Evolutionary conservation across 1,140 invertebrate genomes (phyloP).

Genomic region (Drosophila nikananu): DNA sequence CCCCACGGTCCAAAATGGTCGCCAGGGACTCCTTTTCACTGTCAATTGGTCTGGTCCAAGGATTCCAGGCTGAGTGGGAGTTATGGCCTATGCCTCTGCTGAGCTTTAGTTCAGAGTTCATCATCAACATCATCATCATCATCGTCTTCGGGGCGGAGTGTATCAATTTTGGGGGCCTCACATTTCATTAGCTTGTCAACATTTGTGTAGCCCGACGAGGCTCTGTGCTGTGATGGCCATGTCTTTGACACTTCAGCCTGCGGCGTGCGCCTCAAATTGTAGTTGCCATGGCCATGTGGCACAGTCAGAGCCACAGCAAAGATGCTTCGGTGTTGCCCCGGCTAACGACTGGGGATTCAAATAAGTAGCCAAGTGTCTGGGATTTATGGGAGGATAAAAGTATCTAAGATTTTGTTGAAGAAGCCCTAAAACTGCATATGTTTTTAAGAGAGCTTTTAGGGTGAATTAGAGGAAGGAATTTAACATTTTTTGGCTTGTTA

Average conservation of each 20-base stretch:
- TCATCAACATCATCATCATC: slow-evolving; percentile 32
- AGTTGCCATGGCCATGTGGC: slow-evolving; percentile 66
- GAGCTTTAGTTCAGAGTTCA: slow-evolving; percentile 17
- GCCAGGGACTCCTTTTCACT: slow-evolving; percentile 55
- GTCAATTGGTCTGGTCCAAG: slow-evolving; percentile 45
- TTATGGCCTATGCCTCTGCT: background rate
- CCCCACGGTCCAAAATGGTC: slow-evolving; percentile 20
- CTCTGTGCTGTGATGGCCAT: slow-evolving; percentile 53
- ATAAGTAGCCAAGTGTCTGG: slow-evolving; percentile 11
- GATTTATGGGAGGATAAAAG: background rate
- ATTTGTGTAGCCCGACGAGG: slow-evolving; percentile 66
- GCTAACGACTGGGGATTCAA: background rate
- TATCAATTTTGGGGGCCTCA: slow-evolving; percentile 78
- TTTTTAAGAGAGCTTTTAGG: background rate
- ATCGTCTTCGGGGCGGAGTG: slow-evolving; percentile 46
- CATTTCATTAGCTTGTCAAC: slow-evolving; percentile 83
- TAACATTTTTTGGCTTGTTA: background rate
- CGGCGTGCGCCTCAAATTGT: slow-evolving; percentile 57
- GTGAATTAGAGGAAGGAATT: background rate
- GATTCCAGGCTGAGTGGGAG: slow-evolving; percentile 17
- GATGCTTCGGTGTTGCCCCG: slow-evolving; percentile 2
- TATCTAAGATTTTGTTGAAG: background rate
- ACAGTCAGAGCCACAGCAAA: background rate
- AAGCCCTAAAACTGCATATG: background rate
- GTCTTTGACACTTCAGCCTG: slow-evolving; percentile 80